phyloP scores from a whole-genome alignment of 2,113 vertebrate genomes.

The Otis tarda region DNA sequence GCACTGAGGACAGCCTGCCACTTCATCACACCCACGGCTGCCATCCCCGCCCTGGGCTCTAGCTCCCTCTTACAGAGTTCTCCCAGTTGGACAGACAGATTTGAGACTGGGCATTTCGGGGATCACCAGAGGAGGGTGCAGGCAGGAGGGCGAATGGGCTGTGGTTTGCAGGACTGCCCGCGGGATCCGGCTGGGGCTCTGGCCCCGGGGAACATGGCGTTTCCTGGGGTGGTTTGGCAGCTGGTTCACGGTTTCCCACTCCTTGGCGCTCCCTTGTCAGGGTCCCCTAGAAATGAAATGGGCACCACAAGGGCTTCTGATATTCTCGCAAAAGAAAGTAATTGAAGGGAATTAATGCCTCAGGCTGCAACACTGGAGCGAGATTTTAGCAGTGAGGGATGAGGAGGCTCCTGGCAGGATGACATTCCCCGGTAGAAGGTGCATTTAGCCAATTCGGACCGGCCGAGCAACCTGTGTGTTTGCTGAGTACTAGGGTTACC shows the following conservation, averaged over 20 bases:
- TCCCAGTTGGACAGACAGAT: background rate
- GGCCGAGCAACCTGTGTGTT: background rate
- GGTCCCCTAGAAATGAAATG: background rate
- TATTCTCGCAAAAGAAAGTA: background rate
- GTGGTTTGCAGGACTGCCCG: background rate
- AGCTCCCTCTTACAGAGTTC: background rate
- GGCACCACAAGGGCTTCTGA: background rate
- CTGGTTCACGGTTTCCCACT: background rate
- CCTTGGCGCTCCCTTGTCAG: background rate
- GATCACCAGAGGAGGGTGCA: background rate
- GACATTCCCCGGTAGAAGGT: background rate
- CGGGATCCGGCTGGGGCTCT: background rate
- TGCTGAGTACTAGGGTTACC: background rate
- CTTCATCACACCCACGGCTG: background rate
- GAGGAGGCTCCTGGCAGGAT: background rate
- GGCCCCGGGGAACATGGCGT: background rate
- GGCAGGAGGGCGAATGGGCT: accelerated
- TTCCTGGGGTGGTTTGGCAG: background rate
- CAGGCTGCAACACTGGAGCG: background rate
- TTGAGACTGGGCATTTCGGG: background rate
- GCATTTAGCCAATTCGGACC: background rate
- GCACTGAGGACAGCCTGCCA: background rate
- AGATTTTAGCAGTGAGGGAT: background rate
- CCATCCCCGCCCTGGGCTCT: background rate
- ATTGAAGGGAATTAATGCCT: background rate